phyloP scores from a whole-genome alignment of 1,140 invertebrate species.

The Aphaenogaster ashmeadi region DNA sequence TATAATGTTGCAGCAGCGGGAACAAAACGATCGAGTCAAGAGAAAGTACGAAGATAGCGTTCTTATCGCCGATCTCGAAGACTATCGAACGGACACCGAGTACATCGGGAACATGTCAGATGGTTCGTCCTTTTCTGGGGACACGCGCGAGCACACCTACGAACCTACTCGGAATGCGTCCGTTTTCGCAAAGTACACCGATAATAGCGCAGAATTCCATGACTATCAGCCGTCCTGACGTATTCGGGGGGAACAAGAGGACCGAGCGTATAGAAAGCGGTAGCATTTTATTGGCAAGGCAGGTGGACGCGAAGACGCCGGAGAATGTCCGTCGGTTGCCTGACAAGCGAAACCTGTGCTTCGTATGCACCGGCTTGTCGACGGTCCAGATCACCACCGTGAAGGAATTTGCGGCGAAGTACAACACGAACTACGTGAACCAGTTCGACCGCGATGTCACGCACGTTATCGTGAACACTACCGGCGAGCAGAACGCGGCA shows the following conservation, averaged over 20 bases:
- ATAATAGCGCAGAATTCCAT: not conserved
- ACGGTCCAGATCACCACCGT: slow-evolving; percentile 29
- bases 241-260: not conserved
- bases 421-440: slow-evolving; percentile 55
- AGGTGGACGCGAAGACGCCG: not conserved
- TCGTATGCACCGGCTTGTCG: slow-evolving; percentile 68
- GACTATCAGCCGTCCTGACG: not conserved
- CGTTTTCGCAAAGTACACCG: slow-evolving; percentile 60
- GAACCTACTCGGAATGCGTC: not conserved
- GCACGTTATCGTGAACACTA: slow-evolving; percentile 72
- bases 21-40: not conserved
- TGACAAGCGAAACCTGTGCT: slow-evolving; percentile 47
- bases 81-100: not conserved
- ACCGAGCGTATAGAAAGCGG: not conserved
- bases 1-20: slow-evolving; percentile 28
- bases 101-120: not conserved
- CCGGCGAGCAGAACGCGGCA: slow-evolving; percentile 41
- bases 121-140: not conserved
- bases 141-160: not conserved
- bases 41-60: not conserved
- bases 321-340: too few species aligned
- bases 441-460: slow-evolving; percentile 68
- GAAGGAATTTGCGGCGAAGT: slow-evolving; percentile 39
- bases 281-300: not conserved
- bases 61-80: not conserved